These are phyloP conservation scores for Calameuta filiformis DNA, from an alignment of 2,888 invertebrate species.

Conservation along the genomic window DNA sequence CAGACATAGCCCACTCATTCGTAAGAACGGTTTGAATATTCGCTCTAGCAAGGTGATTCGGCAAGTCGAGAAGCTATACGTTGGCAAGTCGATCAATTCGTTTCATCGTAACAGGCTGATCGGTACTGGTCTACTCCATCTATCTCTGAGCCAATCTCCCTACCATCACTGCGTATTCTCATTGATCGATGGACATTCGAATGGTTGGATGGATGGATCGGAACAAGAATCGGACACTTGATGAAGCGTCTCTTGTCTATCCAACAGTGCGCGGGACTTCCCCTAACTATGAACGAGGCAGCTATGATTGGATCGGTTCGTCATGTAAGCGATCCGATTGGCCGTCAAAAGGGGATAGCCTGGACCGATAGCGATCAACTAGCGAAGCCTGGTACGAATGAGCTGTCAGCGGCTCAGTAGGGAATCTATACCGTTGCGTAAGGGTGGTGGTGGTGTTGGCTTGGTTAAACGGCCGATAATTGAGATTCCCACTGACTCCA, in stretches of 20 bases:
- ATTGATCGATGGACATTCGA: slow-evolving; percentile 10
- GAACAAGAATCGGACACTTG: slow-evolving; percentile 12
- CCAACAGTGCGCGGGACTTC: not conserved
- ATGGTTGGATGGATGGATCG: slow-evolving; percentile 21
- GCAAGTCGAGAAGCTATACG: not conserved
- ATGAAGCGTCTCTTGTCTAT: not conserved
- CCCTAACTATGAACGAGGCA: not conserved
- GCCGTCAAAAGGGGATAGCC: slow-evolving; percentile 10
- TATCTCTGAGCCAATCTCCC: not conserved
- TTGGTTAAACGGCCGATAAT: slow-evolving; percentile 1
- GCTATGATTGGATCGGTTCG: slow-evolving; percentile 22
- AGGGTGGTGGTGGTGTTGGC: not conserved
- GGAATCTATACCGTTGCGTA: slow-evolving; percentile 2
- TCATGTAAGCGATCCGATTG: slow-evolving; percentile 20
- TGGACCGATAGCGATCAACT: not conserved
- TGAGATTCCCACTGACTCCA: not conserved
- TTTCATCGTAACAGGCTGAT: not conserved
- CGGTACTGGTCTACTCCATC: not conserved
- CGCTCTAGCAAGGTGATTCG: not conserved
- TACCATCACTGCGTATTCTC: not conserved
- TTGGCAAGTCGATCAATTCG: not conserved
- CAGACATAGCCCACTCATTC: too few species aligned
- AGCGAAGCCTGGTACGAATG: slow-evolving; percentile 1
- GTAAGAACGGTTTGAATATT: not conserved
- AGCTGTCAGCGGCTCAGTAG: not conserved